phyloP scores from a whole-genome alignment of 2,797 vertebrate species.

The Sebastes minor region DNA sequence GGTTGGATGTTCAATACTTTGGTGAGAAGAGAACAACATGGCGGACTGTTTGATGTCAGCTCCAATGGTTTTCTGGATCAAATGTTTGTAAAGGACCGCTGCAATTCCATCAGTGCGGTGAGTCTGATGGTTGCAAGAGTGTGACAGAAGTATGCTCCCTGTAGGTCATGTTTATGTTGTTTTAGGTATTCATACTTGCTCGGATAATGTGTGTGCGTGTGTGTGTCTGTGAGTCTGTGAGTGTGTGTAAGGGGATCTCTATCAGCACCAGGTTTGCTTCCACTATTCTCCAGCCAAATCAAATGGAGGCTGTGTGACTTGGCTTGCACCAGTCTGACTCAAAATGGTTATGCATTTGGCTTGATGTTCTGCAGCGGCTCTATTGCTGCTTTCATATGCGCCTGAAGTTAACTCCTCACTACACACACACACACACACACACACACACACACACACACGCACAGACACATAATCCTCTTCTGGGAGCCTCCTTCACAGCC shows the following conservation, averaged over 20 bases:
- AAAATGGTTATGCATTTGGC: slow-evolving; percentile 44
- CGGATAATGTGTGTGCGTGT: neutral
- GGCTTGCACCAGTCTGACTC: slow-evolving; percentile 49
- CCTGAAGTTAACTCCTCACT: neutral
- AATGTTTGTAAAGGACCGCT: neutral
- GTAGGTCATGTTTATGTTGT: neutral
- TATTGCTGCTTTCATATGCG: slow-evolving; percentile 21
- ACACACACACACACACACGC: slow-evolving; percentile 4
- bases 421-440: slow-evolving; percentile 9
- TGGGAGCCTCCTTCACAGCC: neutral
- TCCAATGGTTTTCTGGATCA: neutral
- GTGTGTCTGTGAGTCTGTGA: neutral
- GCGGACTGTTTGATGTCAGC: neutral
- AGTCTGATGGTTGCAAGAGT: neutral
- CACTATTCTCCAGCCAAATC: slow-evolving; percentile 72
- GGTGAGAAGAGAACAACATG: slow-evolving; percentile 15
- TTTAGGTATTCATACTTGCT: slow-evolving; percentile 16
- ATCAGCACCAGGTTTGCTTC: slow-evolving; percentile 56
- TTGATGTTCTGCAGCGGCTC: slow-evolving; percentile 18
- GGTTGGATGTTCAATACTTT: neutral
- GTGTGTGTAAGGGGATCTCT: slow-evolving; percentile 47
- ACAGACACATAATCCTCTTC: neutral
- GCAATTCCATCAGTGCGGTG: neutral
- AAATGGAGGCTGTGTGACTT: slow-evolving; percentile 72
- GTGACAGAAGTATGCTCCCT: neutral